Conservation (phyloP, 2,113 vertebrate genomes). For the Formicarius rufipectus region DNA sequence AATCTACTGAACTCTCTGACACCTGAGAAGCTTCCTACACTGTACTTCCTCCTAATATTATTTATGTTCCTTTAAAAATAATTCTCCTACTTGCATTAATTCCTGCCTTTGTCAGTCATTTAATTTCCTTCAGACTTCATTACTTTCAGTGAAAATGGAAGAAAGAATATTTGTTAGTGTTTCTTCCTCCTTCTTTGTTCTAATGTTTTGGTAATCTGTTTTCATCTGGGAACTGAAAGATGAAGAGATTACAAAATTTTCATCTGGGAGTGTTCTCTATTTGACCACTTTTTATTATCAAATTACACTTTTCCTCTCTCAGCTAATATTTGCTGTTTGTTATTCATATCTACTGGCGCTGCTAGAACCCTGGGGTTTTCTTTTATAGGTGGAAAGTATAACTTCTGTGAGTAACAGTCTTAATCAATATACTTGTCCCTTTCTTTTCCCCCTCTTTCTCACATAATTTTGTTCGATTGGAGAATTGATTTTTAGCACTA, state of each 20-base stretch:
- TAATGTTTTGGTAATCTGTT: neutral
- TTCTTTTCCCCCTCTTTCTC: neutral
- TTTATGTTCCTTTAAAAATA: conserved; percentile 16
- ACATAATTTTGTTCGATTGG: neutral
- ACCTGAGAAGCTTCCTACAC: neutral
- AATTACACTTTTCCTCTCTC: neutral
- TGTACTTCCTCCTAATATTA: neutral
- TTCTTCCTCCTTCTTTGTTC: neutral
- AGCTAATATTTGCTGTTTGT: neutral
- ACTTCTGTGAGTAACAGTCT: neutral
- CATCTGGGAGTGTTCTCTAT: neutral
- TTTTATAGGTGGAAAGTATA: neutral
- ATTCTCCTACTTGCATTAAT: neutral
- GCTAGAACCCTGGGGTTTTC: neutral
- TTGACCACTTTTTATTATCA: neutral
- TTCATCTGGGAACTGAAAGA: neutral
- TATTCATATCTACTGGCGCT: neutral
- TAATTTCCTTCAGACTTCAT: neutral
- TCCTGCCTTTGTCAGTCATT: neutral
- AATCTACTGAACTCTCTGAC: neutral
- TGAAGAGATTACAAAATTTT: neutral
- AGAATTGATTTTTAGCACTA: neutral
- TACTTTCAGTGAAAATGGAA: neutral
- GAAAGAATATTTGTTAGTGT: neutral
- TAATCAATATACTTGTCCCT: neutral